Percentiles rank a stretch among this genome's conserved stretches.
phyloP scores from a whole-genome alignment of 1,140 invertebrate species.

The Drosophila nikananu region DNA sequence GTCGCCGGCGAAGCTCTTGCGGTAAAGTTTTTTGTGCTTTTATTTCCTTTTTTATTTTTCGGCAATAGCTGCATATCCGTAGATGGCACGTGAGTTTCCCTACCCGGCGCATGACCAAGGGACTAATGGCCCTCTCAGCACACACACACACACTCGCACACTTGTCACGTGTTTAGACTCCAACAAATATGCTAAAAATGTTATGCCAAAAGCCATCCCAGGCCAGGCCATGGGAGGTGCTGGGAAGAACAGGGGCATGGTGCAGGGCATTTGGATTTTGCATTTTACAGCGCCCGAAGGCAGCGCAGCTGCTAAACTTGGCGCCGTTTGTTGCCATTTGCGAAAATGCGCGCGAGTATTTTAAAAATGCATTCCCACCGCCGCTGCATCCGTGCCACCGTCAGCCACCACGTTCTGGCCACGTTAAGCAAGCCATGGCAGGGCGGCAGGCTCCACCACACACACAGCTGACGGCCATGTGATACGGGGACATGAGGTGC shows the following conservation, averaged over 20 bases:
- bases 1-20: slow-evolving; percentile 60
- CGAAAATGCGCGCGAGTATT: slow-evolving; percentile 77
- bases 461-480: slow-evolving; percentile 16
- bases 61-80: slow-evolving; percentile 47
- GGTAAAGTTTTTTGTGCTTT: slow-evolving; percentile 60
- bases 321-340: slow-evolving; percentile 82
- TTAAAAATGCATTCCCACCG: slow-evolving; percentile 74
- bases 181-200: slow-evolving; percentile 83
- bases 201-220: slow-evolving; percentile 73
- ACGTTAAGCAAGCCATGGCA: slow-evolving; percentile 21
- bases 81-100: slow-evolving; percentile 72
- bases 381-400: slow-evolving; percentile 9
- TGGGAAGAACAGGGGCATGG: background rate
- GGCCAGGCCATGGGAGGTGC: slow-evolving; percentile 24
- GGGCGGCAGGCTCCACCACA: background rate
- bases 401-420: slow-evolving; percentile 26
- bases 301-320: slow-evolving; percentile 81
- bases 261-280: slow-evolving; percentile 53
- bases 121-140: slow-evolving; percentile 68
- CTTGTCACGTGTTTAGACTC: slow-evolving; percentile 78
- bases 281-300: slow-evolving; percentile 66
- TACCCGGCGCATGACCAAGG: slow-evolving; percentile 70
- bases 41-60: slow-evolving; percentile 10
- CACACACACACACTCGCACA: slow-evolving; percentile 27
- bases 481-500: slow-evolving; percentile 12